Conservation (phyloP, 2,888 invertebrate genomes). For the Cataglyphis rosenhaueri region DNA sequence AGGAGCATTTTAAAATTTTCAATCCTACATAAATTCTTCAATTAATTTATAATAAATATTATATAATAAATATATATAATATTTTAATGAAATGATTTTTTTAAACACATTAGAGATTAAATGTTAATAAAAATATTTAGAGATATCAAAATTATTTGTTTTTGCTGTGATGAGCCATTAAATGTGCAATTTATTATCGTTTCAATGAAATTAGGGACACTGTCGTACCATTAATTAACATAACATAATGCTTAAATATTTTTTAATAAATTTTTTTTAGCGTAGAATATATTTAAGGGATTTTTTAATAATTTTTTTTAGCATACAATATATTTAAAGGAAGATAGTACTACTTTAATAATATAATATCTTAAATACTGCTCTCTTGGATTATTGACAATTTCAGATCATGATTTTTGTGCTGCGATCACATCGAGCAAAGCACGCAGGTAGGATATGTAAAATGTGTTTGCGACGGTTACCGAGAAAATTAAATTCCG, state of each 20-base stretch:
- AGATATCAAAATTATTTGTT: background rate
- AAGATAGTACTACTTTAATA: background rate
- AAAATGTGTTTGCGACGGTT: slow-evolving; percentile 34
- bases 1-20: background rate
- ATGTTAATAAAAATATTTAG: background rate
- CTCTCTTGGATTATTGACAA: slow-evolving; percentile 53
- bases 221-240: slow-evolving; percentile 8
- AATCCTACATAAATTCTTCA: background rate
- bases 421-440: slow-evolving; percentile 49
- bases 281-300: background rate
- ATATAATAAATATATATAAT: background rate
- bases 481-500: slow-evolving; percentile 19
- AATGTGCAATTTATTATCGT: background rate
- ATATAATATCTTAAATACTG: background rate
- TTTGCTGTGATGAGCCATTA: background rate
- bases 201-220: background rate
- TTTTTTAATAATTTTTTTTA: background rate
- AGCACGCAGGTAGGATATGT: slow-evolving; percentile 54
- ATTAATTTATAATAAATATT: background rate
- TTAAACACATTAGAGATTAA: background rate
- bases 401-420: slow-evolving; percentile 65
- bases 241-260: background rate
- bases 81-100: background rate
- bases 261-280: background rate
- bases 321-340: background rate